Percentiles rank a stretch among this genome's conserved stretches.
Evolutionary conservation across 2,113 vertebrate genomes (phyloP).

Genomic region (Elachura formosa): DNA sequence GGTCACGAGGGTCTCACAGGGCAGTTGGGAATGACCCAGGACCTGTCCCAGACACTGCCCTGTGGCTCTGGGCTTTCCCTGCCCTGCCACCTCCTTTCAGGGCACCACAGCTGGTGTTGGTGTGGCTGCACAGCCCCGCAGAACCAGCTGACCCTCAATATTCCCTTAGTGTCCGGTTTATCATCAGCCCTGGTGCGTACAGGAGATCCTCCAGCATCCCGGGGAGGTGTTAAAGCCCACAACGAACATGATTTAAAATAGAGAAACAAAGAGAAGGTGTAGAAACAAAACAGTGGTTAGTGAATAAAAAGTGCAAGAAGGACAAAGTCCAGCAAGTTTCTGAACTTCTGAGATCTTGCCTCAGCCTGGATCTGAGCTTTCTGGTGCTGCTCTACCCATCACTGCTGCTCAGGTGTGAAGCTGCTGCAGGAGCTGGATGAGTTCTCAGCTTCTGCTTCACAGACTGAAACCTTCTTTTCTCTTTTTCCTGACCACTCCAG

Average conservation of each 20-base stretch:
- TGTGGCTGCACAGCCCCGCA: background rate
- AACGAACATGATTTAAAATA: background rate
- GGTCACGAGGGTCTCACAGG: fast-evolving
- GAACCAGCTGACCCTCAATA: background rate
- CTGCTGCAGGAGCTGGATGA: background rate
- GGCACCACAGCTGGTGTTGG: background rate
- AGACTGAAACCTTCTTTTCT: background rate
- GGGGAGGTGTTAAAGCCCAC: background rate
- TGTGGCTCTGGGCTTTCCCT: background rate
- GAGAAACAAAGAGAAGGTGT: background rate
- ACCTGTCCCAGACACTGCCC: background rate
- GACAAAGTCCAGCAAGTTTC: background rate
- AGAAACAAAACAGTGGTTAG: background rate
- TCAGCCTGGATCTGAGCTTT: background rate
- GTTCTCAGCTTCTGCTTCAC: background rate
- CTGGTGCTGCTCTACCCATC: background rate
- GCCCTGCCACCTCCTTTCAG: background rate
- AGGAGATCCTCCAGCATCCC: background rate
- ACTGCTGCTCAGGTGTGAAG: fast-evolving
- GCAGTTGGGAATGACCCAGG: background rate
- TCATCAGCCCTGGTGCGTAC: background rate
- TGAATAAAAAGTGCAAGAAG: background rate
- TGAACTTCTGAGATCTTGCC: background rate
- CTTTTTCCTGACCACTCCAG: background rate
- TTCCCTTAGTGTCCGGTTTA: background rate